Percentiles rank a stretch among this genome's conserved stretches.
phyloP scores from a whole-genome alignment of 2,888 invertebrate genomes.

The Pharmacophagus antenor region DNA sequence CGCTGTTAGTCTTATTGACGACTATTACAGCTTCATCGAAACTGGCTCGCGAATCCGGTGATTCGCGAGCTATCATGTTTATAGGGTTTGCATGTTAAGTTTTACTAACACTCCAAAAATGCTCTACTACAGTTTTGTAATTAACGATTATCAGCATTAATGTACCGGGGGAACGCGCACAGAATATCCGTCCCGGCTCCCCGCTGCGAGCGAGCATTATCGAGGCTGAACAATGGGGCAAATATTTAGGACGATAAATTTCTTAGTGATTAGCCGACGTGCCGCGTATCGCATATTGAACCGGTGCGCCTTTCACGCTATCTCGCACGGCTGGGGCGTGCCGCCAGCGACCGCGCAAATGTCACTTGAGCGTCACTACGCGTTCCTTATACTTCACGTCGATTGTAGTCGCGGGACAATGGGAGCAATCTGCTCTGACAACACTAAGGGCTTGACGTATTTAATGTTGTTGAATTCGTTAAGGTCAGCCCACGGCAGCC shows the following conservation, averaged over 20 bases:
- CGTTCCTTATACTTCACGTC: not conserved
- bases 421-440: not conserved
- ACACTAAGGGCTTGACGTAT: not conserved
- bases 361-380: not conserved
- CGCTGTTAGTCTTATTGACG: not conserved
- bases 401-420: not conserved
- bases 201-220: not conserved
- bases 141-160: not conserved
- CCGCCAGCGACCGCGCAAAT: constrained; percentile 11
- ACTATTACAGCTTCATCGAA: no score
- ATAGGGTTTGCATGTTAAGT: no score
- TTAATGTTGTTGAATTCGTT: no score
- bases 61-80: no score
- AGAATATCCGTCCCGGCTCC: not conserved
- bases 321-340: constrained; percentile 14
- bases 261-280: not conserved
- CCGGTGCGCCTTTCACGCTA: constrained; percentile 16
- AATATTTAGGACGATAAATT: constrained; percentile 13
- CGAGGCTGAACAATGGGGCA: constrained; percentile 7
- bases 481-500: not conserved
- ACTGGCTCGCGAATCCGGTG: no score
- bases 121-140: not conserved
- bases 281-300: constrained; percentile 7
- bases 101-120: not conserved
- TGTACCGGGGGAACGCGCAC: not conserved